These are phyloP conservation scores for Drosophila parthenogenetica DNA, from an alignment of 2,888 invertebrate species.

Conservation along the genomic window DNA sequence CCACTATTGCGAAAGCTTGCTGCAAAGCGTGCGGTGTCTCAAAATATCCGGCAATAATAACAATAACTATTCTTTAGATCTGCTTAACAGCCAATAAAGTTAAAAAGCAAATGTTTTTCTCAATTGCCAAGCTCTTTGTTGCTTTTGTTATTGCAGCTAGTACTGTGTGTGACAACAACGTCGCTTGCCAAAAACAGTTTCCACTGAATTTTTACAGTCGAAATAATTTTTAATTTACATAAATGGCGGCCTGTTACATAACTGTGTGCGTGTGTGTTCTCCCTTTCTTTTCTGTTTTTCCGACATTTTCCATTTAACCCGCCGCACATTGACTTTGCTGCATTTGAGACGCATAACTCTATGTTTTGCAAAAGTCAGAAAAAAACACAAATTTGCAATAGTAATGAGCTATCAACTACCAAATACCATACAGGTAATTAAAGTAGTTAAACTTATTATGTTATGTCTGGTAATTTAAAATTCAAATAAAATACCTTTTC, in stretches of 20 bases:
- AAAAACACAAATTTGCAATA: conserved; percentile 1
- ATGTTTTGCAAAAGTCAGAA: conserved; percentile 58
- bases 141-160: conserved; percentile 30
- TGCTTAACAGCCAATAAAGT: conserved; percentile 79
- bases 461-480: too few species aligned
- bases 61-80: conserved; percentile 75
- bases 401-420: conserved; percentile 2
- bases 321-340: conserved; percentile 42
- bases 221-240: conserved; percentile 79
- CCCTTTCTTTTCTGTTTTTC: conserved; percentile 10
- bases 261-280: conserved; percentile 19
- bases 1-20: neutral
- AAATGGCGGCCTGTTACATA: conserved; percentile 66
- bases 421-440: conserved; percentile 11
- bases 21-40: conserved; percentile 48
- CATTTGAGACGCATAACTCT: conserved; percentile 69
- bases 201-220: conserved; percentile 75
- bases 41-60: conserved; percentile 72
- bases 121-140: conserved; percentile 61
- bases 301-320: neutral
- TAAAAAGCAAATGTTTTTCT: conserved; percentile 75
- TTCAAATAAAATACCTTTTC: too few species aligned
- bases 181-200: conserved; percentile 76
- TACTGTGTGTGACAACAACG: conserved; percentile 29
- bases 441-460: too few species aligned